Evolutionary conservation across 2,113 vertebrate species (phyloP), one percentile per base, ranked within the genome.

Genomic region (Corythornis cristatus): DNA sequence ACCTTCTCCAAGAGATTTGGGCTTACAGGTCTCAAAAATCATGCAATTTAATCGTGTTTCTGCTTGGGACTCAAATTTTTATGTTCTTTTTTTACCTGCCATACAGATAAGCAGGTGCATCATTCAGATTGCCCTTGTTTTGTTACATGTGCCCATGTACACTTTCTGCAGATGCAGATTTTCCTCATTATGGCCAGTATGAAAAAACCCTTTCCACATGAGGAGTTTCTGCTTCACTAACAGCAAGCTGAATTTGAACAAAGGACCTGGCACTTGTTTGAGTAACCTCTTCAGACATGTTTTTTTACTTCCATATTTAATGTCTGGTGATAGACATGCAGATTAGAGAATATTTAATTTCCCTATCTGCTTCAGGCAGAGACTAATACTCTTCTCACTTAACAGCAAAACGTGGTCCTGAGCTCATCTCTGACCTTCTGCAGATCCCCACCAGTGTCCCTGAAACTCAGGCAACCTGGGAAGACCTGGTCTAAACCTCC

Each of bases 401-500:
- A 57, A 21, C 3, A 76, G n/a, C 7, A 33, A 45, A 76, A 68
- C 0, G 1, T 51, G 25, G 6, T 70, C 43, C 22, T 0, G 0
- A 79, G 40, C 23, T 60, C 40, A 58, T 20, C 31, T 56, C 33
- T 65, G 54, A 45, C 25, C 56, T 57, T 11, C 37, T 70, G 31
- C 17, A 33, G 9, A 37, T 45, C 33, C 19, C 16, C 25, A 25
- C 28, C 3, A 0, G 5, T 29, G 10, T 31, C 64, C 37, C 51
- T 54, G 31, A 33, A 57, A 14, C 15, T 23, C 29, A 35, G 12
- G 12, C 37, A 48, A 29, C 19, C 28, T 21, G 13, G 53, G 10
- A 72, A 42, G 37, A 66, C 62, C 17, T 35, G 17, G 17, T 15
- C n/a, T 20, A 42, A 57, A 75, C n/a, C 11, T 85, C 13, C 17